A percentile compares a stretch with the other conserved stretches of the same genome.
Evolutionary conservation across 2,113 vertebrate species (phyloP).

Genomic region (Naja naja): DNA sequence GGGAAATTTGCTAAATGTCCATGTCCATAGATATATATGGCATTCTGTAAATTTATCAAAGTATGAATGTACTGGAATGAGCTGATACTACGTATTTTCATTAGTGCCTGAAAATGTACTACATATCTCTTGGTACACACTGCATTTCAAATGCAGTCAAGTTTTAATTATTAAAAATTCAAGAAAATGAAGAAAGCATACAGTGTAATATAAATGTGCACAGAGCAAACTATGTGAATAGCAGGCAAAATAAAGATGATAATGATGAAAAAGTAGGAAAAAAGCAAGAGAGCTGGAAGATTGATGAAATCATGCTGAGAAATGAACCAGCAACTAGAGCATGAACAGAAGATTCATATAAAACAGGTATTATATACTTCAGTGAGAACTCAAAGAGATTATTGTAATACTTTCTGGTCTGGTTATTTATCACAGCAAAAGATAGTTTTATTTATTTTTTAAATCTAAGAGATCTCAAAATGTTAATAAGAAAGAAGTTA

Average conservation of each 20-base stretch:
- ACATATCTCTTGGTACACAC: background rate
- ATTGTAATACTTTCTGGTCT: conserved; percentile 23
- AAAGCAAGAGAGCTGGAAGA: conserved; percentile 61
- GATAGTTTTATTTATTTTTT: background rate
- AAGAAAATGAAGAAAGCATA: conserved; percentile 65
- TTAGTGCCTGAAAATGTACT: conserved; percentile 6
- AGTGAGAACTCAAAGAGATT: conserved; percentile 25
- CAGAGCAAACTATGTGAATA: conserved; percentile 59
- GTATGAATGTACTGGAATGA: background rate
- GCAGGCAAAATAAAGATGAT: background rate
- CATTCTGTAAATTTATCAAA: conserved; percentile 5
- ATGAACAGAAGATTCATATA: conserved; percentile 56
- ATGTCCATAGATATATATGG: background rate
- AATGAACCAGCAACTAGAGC: conserved; percentile 60
- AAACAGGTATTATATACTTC: conserved; percentile 62
- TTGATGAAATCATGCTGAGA: conserved; percentile 62
- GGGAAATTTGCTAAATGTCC: background rate
- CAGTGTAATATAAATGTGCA: conserved; percentile 60
- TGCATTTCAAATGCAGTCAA: conserved; percentile 28
- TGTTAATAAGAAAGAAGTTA: background rate
- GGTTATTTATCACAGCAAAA: background rate
- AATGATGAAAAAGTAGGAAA: background rate
- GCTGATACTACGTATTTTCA: conserved; percentile 15
- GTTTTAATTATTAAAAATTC: conserved; percentile 56
- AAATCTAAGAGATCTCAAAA: conserved; percentile 6